Conservation (phyloP, 2,888 invertebrate species). For the Ochropacha duplaris region DNA sequence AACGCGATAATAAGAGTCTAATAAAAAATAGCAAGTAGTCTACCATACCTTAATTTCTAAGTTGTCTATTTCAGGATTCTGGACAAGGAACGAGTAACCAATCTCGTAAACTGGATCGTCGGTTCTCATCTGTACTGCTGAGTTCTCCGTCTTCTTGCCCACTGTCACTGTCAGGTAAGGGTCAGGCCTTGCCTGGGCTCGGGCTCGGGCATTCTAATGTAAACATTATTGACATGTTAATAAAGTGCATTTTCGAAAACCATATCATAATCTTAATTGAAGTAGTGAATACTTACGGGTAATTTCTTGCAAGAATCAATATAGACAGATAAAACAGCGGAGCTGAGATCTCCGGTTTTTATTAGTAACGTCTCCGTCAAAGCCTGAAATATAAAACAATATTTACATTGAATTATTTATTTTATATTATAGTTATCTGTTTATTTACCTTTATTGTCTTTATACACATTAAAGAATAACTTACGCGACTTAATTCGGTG, state of each 20-base stretch:
- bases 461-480: constrained; percentile 37
- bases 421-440: neutral
- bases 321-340: constrained; percentile 92
- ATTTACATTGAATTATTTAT: neutral
- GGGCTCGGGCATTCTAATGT: constrained; percentile 85
- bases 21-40: too few relatives aligned
- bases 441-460: too few relatives aligned
- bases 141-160: constrained; percentile 89
- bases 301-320: constrained; percentile 96
- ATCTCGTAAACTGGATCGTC: constrained; percentile 97
- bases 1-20: too few relatives aligned
- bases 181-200: constrained; percentile 89
- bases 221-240: constrained; percentile 1
- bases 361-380: constrained; percentile 88
- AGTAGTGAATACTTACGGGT: constrained; percentile 85
- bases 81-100: constrained; percentile 95
- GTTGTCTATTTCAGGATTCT: constrained; percentile 94
- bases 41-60: constrained; percentile 89
- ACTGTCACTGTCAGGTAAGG: constrained; percentile 91
- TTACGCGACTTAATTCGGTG: constrained; percentile 88
- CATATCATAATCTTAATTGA: neutral
- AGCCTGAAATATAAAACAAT: constrained; percentile 74
- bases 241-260: neutral
- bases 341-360: constrained; percentile 88
- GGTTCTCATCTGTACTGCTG: constrained; percentile 89